Base-by-base conservation (phyloP, 1,140 invertebrate genomes). In the Hermetia illucens region DNA sequence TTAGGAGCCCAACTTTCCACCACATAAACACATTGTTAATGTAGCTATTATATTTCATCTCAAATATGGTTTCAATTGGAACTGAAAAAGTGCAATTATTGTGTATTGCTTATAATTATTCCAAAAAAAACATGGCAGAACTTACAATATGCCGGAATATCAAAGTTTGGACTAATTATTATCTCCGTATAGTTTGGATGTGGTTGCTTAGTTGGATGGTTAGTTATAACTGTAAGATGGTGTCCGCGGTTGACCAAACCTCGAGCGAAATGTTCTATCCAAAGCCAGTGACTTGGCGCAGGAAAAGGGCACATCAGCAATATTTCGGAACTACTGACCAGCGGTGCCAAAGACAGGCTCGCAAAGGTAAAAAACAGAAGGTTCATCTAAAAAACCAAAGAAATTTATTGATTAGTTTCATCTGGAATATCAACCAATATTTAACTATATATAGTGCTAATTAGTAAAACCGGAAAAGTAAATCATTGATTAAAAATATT, bases 151-250 rank as follows among this genome's bases (percentile, higher is more conserved):
- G 63, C 47, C 16, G 68, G 64, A 58, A 69, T 70, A 43, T 69
- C 64, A 27, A 65, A 61, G 22, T 57, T 57, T 12, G 67, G 55
- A 41, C 64, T 63, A 0, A 68, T 55, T 33, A 67, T 57, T 3
- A 71, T 54, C 44, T 71, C 60, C 9, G 61, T 66, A 29, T 69
- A 66, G 43, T 65, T 71, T 8, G 48, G 45, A 15, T 59, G 48
- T 1, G 60, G 60, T 6, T 58, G 53, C 25, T 68, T 50, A 0
- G 51, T 50, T 42, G 53, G 62, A 42, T 62, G 53, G 18, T 65
- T 62, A 13, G 65, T 71, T 3, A 76, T 64, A 1, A 72, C 61
- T 6, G 72, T 75, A 3, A 77, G 64, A 42, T 75, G 63, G 45
- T 77, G 75, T 2, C 73, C 74, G 35, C 68, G 62, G 0, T 51